These are phyloP conservation scores for Urocitellus parryii DNA, from an alignment of 2,113 vertebrate species.

Conservation along the genomic window DNA sequence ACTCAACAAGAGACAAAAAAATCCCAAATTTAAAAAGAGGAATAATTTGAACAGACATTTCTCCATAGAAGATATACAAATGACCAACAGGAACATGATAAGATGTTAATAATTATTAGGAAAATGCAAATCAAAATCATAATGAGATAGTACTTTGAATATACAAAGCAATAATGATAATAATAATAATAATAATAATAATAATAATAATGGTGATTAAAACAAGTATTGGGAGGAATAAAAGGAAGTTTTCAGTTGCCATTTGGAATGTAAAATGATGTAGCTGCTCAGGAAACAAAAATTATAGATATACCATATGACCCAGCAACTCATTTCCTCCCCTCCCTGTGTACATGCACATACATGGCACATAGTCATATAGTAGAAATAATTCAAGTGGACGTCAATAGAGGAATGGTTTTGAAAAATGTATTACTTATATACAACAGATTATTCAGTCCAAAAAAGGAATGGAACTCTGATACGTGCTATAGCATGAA, in stretches of 20 bases:
- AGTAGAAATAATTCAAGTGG: background rate
- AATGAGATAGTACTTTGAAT: background rate
- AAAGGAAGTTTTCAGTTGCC: background rate
- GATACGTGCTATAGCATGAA: background rate
- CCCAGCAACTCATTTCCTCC: background rate
- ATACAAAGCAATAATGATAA: background rate
- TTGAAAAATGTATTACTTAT: background rate
- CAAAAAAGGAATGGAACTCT: background rate
- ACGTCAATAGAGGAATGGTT: background rate
- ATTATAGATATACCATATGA: background rate
- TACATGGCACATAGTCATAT: background rate
- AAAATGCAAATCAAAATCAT: background rate
- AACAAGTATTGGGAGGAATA: background rate
- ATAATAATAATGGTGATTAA: background rate
- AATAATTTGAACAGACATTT: background rate
- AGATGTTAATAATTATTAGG: background rate
- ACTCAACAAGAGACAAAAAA: background rate
- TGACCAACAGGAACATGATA: background rate
- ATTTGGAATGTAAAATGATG: background rate
- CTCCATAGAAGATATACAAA: background rate
- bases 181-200: too few relatives aligned
- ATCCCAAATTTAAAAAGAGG: background rate
- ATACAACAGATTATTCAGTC: background rate
- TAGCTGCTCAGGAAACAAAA: background rate
- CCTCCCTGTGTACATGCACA: background rate